phyloP scores from a whole-genome alignment of 2,113 vertebrate species.

The Mastomys coucha region DNA sequence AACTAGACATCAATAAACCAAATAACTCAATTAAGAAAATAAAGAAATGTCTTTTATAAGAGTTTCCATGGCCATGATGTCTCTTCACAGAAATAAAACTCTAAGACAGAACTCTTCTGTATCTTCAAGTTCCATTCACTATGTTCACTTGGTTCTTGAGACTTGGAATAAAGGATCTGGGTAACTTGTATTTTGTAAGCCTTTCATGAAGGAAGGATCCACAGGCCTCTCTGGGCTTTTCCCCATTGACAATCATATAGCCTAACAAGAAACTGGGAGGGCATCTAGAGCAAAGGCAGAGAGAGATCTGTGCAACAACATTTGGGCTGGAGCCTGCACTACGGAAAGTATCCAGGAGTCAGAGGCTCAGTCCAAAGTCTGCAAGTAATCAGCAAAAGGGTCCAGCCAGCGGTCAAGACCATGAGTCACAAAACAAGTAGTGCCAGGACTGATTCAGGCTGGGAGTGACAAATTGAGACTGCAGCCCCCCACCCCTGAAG shows the following conservation, averaged over 20 bases:
- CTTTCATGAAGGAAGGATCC: not conserved
- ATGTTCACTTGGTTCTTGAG: not conserved
- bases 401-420: conserved; percentile 41
- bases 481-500: not conserved
- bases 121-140: not conserved
- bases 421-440: conserved; percentile 55
- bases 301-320: not conserved
- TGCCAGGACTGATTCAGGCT: conserved; percentile 21
- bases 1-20: no score
- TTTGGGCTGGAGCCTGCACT: not conserved
- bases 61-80: not conserved
- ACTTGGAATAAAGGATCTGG: conserved; percentile 8
- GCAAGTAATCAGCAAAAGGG: conserved; percentile 56
- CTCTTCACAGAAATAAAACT: not conserved
- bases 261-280: conserved; percentile 25
- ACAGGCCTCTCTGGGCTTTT: not conserved
- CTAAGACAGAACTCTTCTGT: not conserved
- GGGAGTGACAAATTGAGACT: not conserved
- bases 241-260: not conserved
- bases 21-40: not conserved
- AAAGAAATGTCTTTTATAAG: not conserved
- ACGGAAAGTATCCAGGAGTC: conserved; percentile 25
- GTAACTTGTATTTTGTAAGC: conserved; percentile 11
- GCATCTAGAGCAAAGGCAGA: not conserved
- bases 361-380: not conserved